Evolutionary conservation across 2,888 invertebrate genomes (phyloP).

Genomic region (Parnassius apollo): DNA sequence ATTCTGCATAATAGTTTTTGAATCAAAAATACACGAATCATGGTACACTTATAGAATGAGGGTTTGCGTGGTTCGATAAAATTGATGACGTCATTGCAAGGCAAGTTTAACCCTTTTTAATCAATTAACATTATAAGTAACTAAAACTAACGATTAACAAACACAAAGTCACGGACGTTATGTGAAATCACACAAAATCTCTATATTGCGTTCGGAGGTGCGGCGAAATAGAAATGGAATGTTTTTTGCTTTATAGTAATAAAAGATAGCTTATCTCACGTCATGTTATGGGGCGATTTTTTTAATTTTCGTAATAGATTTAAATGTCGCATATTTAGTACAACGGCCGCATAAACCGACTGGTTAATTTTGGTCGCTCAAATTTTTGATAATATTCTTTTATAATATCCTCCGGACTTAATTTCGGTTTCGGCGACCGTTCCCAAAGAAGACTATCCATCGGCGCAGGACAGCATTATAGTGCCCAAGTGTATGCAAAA

Average conservation of each 20-base stretch:
- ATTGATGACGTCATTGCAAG: slow-evolving; percentile 11
- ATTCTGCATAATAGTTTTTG: background rate
- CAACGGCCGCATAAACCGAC: slow-evolving; percentile 41
- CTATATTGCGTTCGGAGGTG: slow-evolving; percentile 21
- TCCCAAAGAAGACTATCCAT: too few relatives aligned
- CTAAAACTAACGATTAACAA: slow-evolving; percentile 49
- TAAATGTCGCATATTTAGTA: slow-evolving; percentile 36
- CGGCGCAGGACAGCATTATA: too few relatives aligned
- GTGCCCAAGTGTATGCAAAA: too few relatives aligned
- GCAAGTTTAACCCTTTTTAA: slow-evolving; percentile 34
- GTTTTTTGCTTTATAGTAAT: slow-evolving; percentile 23
- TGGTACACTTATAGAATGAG: background rate
- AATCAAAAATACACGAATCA: background rate
- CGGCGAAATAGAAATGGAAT: slow-evolving; percentile 22
- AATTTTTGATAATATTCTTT: slow-evolving; percentile 29
- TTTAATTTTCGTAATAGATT: slow-evolving; percentile 38
- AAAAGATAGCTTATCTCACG: slow-evolving; percentile 33
- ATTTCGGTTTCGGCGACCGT: too few relatives aligned
- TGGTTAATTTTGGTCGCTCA: slow-evolving; percentile 41
- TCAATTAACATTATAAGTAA: slow-evolving; percentile 35
- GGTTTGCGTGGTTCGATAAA: slow-evolving; percentile 14
- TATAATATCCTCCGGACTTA: too few relatives aligned
- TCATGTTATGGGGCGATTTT: slow-evolving; percentile 31
- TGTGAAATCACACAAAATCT: slow-evolving; percentile 9
- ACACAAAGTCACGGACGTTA: slow-evolving; percentile 39